Evolutionary conservation across 2,888 invertebrate species (phyloP).

Genomic region (Troides aeacus): DNA sequence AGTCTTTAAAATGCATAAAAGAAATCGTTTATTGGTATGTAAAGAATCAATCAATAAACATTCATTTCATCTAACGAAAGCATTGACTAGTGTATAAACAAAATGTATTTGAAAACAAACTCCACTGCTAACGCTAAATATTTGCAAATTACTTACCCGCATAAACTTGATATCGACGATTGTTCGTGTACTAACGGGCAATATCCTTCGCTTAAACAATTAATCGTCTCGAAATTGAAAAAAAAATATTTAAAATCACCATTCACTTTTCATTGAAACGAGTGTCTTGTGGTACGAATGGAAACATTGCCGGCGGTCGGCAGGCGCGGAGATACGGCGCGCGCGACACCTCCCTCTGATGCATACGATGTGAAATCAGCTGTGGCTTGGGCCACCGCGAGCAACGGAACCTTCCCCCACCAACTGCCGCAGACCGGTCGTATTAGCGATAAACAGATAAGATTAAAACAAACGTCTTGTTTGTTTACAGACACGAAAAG

Average conservation of each 20-base stretch:
- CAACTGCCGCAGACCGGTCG: constrained; percentile 39
- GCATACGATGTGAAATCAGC: constrained; percentile 74
- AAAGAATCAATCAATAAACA: no score
- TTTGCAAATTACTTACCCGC: constrained; percentile 29
- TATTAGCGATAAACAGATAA: constrained; percentile 58
- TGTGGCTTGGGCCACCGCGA: constrained; percentile 50
- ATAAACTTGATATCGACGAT: constrained; percentile 28
- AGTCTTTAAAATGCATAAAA: no score
- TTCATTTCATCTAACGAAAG: no score
- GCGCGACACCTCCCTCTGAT: constrained; percentile 50
- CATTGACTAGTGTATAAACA: not conserved
- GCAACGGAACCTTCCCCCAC: constrained; percentile 52
- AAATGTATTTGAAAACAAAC: constrained; percentile 16
- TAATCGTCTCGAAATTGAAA: not conserved
- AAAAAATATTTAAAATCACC: constrained; percentile 28
- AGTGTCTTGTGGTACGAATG: constrained; percentile 26
- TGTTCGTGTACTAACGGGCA: constrained; percentile 13
- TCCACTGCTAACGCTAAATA: constrained; percentile 2
- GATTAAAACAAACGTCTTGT: constrained; percentile 46
- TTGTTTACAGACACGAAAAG: constrained; percentile 52
- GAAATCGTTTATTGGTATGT: no score
- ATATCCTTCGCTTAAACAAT: constrained; percentile 14
- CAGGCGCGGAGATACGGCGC: constrained; percentile 42
- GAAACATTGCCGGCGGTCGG: constrained; percentile 62
- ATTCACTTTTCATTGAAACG: constrained; percentile 37